These are phyloP conservation scores for Tupiocoris notatus DNA, from an alignment of 2,888 invertebrate genomes.

Conservation along the genomic window DNA sequence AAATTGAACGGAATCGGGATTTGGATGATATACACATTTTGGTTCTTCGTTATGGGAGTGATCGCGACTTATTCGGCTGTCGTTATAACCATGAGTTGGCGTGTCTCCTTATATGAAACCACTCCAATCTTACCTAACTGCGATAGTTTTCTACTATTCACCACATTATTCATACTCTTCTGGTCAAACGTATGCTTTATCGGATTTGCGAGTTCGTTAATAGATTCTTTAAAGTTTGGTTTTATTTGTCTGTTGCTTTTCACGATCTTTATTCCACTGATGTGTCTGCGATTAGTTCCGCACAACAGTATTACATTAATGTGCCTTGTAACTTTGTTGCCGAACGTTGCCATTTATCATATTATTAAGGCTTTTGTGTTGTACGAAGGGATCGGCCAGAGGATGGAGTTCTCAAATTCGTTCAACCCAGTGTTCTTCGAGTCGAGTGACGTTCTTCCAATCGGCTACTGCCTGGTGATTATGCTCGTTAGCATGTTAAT, in stretches of 20 bases:
- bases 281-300: background rate
- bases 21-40: constrained; percentile 14
- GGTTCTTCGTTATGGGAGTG: constrained; percentile 1
- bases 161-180: background rate
- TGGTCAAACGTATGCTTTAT: background rate
- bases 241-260: background rate
- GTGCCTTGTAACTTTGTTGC: background rate
- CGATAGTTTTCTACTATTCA: background rate
- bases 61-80: background rate
- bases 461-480: background rate
- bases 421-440: background rate
- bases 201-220: background rate
- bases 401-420: background rate
- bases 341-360: background rate
- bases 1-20: constrained; percentile 8
- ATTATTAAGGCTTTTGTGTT: background rate
- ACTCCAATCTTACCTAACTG: background rate
- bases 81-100: background rate
- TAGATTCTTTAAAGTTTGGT: too few relatives aligned
- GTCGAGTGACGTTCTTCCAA: background rate
- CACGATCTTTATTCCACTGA: background rate
- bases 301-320: background rate
- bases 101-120: background rate
- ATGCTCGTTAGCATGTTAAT: constrained; percentile 5
- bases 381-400: background rate